A percentile compares a stretch with the other conserved stretches of the same genome.
Conservation (phyloP, 2,113 vertebrate species). For the Labeo rohita region DNA sequence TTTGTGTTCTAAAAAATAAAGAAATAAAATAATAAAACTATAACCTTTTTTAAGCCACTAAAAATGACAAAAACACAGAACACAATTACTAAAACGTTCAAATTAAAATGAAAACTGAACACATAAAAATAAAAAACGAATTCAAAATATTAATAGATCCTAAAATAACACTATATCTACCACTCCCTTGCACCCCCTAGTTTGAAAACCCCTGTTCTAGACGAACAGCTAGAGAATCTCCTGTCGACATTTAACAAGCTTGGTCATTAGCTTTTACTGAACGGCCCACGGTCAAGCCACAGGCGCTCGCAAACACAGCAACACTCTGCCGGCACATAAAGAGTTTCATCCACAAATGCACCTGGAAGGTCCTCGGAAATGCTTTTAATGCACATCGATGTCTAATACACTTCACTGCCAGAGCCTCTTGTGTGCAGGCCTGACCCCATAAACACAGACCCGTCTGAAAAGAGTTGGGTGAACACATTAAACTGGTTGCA, state of each 20-base stretch:
- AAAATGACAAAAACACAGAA: background rate
- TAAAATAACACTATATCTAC: background rate
- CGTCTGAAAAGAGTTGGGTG: constrained; percentile 36
- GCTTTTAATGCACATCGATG: constrained; percentile 11
- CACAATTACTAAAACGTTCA: background rate
- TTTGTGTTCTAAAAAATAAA: no score
- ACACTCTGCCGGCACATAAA: constrained; percentile 8
- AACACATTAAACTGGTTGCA: constrained; percentile 26
- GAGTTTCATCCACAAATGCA: constrained; percentile 23
- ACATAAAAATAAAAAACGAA: background rate
- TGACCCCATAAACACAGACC: background rate
- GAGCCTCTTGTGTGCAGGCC: constrained; percentile 18
- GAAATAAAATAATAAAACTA: no score
- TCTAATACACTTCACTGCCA: constrained; percentile 16
- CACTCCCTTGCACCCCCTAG: background rate
- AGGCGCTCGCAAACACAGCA: constrained; percentile 8
- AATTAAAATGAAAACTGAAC: background rate
- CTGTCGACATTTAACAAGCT: constrained; percentile 9
- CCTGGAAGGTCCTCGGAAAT: constrained; percentile 16
- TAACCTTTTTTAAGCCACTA: background rate
- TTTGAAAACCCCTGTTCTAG: background rate
- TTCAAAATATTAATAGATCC: background rate
- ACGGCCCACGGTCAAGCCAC: constrained; percentile 20
- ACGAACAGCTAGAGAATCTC: background rate
- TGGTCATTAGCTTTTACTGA: constrained; percentile 32